Percentiles rank a stretch among this genome's conserved stretches.
phyloP scores from a whole-genome alignment of 2,888 invertebrate species.

The Euphydryas editha region DNA sequence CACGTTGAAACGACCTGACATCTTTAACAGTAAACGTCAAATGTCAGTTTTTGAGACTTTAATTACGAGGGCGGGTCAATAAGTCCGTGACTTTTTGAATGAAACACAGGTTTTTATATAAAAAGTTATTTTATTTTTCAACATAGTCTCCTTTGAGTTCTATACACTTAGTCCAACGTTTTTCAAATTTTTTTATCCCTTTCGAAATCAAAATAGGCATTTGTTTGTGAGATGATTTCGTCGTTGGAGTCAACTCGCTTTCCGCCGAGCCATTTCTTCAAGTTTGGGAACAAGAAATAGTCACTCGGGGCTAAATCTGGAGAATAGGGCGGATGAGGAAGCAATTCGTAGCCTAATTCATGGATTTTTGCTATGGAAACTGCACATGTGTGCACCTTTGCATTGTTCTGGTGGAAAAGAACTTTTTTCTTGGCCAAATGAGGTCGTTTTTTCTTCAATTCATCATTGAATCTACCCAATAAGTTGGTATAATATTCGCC shows the following conservation, averaged over 20 bases:
- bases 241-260: background rate
- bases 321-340: constrained; percentile 36
- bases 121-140: too few relatives aligned
- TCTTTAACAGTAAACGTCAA: too few relatives aligned
- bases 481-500: background rate
- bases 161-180: too few relatives aligned
- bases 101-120: too few relatives aligned
- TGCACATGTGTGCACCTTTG: constrained; percentile 33
- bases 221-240: background rate
- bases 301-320: constrained; percentile 37
- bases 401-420: background rate
- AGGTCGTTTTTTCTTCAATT: constrained; percentile 23
- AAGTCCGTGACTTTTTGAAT: too few relatives aligned
- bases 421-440: constrained; percentile 17
- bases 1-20: too few relatives aligned
- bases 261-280: background rate
- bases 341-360: constrained; percentile 37
- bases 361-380: constrained; percentile 40
- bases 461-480: constrained; percentile 25
- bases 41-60: too few relatives aligned
- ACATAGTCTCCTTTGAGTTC: too few relatives aligned
- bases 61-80: too few relatives aligned
- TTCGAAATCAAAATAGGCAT: too few relatives aligned
- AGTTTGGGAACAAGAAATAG: background rate
- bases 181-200: too few relatives aligned